A percentile compares a stretch with the other conserved stretches of the same genome.
Conservation (phyloP, 2,113 vertebrate genomes). For the Bos javanicus region DNA sequence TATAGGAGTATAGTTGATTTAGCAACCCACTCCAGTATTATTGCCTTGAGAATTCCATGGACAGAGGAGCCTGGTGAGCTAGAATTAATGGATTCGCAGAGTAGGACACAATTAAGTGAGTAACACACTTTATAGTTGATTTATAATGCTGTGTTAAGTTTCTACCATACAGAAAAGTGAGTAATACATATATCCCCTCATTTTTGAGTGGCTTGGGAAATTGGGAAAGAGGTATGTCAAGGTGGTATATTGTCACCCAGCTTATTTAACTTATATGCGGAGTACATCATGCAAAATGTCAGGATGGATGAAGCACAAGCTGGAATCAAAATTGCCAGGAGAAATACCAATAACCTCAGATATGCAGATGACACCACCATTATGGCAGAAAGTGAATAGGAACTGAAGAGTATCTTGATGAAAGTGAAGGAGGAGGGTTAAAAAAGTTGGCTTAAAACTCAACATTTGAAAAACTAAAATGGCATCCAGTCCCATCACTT, state of each 20-base stretch:
- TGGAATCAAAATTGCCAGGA: background rate
- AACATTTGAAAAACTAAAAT: background rate
- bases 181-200: background rate
- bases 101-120: background rate
- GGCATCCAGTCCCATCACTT: background rate
- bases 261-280: background rate
- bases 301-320: background rate
- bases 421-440: background rate
- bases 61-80: background rate
- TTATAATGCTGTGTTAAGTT: background rate
- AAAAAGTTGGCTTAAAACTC: background rate
- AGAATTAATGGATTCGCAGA: background rate
- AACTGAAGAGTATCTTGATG: background rate
- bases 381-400: background rate
- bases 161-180: background rate
- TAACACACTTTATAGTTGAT: background rate
- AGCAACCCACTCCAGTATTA: background rate
- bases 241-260: background rate
- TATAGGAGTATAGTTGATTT: background rate
- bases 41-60: background rate
- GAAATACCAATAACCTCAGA: background rate
- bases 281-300: background rate
- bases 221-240: background rate
- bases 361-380: background rate
- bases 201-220: background rate